A percentile compares a stretch with the other conserved stretches of the same genome.
phyloP scores from a whole-genome alignment of 2,113 vertebrate genomes.

The Climacteris rufus region DNA sequence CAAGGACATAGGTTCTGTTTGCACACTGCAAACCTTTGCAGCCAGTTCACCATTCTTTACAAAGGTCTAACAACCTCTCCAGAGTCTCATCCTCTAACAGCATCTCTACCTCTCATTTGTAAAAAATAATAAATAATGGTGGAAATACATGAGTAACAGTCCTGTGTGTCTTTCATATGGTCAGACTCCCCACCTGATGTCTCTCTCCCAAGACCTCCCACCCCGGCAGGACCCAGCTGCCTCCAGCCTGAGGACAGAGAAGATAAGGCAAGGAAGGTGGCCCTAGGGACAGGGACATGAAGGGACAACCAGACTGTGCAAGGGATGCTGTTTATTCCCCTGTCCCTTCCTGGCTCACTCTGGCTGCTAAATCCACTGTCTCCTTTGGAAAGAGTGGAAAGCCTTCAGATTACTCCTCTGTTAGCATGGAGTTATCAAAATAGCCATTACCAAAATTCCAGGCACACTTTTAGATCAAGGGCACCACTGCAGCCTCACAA shows the following conservation, averaged over 20 bases:
- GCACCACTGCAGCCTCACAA: background rate
- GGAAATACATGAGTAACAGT: background rate
- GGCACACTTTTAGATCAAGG: background rate
- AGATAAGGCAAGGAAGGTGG: background rate
- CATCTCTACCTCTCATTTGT: background rate
- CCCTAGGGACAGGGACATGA: background rate
- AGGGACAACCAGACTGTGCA: fast-evolving
- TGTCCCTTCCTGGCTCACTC: background rate
- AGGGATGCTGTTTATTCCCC: background rate
- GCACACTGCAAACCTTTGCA: background rate
- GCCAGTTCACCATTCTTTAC: background rate
- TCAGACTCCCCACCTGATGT: background rate
- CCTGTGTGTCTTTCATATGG: background rate
- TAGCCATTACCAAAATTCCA: background rate
- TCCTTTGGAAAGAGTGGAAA: background rate
- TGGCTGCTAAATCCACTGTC: background rate
- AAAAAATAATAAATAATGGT: background rate
- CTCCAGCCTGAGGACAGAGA: fast-evolving
- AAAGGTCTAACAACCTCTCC: background rate
- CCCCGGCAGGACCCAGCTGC: fast-evolving
- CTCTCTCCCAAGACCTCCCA: fast-evolving
- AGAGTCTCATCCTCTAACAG: background rate
- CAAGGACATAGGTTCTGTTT: background rate
- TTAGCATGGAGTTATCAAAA: background rate
- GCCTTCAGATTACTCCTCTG: background rate